These are phyloP conservation scores for Crotalus horridus DNA, from an alignment of 2,113 vertebrate species.

Conservation along the genomic window DNA sequence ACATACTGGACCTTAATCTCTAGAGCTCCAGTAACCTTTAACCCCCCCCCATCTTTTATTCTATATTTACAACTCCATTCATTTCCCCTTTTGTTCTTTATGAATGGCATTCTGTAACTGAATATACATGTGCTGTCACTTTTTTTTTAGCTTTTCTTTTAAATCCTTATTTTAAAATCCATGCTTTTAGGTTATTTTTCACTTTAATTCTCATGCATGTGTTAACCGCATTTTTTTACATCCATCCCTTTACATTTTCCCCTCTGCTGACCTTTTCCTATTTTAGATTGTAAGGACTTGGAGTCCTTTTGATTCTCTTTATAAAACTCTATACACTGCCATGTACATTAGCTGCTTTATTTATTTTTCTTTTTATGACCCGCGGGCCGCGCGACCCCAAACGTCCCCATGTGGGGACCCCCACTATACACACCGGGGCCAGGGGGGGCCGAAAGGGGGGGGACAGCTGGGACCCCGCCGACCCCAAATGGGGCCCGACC, in stretches of 20 bases:
- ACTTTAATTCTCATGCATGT: not conserved
- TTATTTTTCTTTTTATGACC: too few relatives aligned
- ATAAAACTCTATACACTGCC: not conserved
- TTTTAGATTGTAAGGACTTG: not conserved
- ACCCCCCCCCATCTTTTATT: not conserved
- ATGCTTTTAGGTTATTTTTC: not conserved
- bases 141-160: not conserved
- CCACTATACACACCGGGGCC: too few relatives aligned
- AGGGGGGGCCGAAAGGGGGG: too few relatives aligned
- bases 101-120: not conserved
- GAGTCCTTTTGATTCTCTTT: not conserved
- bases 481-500: too few relatives aligned
- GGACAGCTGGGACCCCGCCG: too few relatives aligned
- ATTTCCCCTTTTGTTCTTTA: not conserved
- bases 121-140: not conserved
- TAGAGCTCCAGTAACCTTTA: not conserved
- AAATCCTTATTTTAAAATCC: not conserved
- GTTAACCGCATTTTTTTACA: not conserved
- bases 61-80: not conserved
- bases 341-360: not conserved
- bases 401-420: too few relatives aligned
- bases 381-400: too few relatives aligned
- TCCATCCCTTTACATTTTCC: not conserved
- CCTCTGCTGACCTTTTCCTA: not conserved
- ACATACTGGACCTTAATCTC: not conserved